Conservation (phyloP, 2,113 vertebrate species). For the Microtus pennsylvanicus region DNA sequence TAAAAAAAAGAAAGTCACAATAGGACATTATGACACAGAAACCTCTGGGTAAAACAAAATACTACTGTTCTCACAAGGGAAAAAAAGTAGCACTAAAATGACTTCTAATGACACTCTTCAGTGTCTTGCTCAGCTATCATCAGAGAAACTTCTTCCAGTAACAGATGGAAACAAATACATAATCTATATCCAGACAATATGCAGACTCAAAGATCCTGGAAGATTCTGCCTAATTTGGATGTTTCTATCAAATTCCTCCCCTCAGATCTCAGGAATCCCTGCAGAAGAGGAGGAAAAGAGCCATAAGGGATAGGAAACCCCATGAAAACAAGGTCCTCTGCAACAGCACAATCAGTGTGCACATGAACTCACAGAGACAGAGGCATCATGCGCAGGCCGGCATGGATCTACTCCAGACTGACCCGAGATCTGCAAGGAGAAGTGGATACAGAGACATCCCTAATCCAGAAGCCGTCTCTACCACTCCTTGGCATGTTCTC, state of each 20-base stretch:
- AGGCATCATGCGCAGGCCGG: not conserved
- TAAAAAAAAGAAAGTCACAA: not conserved
- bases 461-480: not conserved
- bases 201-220: not conserved
- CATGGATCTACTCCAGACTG: not conserved
- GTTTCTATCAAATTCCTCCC: not conserved
- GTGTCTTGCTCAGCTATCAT: not conserved
- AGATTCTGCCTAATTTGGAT: not conserved
- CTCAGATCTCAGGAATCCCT: not conserved
- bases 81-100: not conserved
- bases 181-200: not conserved
- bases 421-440: not conserved
- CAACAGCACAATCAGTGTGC: not conserved
- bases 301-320: too few relatives aligned
- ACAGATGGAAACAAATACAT: not conserved
- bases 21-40: not conserved
- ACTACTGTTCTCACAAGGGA: not conserved
- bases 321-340: not conserved
- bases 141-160: not conserved
- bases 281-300: not conserved
- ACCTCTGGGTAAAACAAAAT: not conserved
- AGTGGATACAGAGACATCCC: not conserved
- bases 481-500: not conserved
- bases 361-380: not conserved
- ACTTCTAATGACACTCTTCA: not conserved